Conservation (phyloP, 1,140 invertebrate species). For the Planococcus citri region DNA sequence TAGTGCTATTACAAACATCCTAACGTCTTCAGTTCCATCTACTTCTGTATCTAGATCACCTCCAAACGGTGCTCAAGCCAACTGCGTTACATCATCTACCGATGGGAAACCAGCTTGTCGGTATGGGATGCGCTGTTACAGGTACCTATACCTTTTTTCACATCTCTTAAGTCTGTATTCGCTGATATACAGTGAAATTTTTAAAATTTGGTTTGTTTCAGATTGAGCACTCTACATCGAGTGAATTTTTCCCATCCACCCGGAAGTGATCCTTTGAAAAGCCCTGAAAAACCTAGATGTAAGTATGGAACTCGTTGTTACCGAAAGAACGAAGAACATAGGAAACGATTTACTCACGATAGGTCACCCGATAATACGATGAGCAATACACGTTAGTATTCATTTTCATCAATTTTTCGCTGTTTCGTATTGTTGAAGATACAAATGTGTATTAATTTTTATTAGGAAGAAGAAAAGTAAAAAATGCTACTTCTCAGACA, state of each 20-base stretch:
- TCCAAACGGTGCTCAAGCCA: neutral
- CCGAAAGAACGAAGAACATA: neutral
- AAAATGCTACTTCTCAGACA: neutral
- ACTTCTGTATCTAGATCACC: neutral
- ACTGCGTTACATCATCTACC: neutral
- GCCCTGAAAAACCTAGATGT: neutral
- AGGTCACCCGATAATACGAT: neutral
- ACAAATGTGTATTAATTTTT: neutral
- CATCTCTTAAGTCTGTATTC: neutral
- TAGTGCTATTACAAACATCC: too few species aligned
- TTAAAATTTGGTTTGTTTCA: neutral
- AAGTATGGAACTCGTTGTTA: neutral
- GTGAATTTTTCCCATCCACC: neutral
- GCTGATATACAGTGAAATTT: neutral
- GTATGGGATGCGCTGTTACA: neutral
- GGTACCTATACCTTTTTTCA: neutral
- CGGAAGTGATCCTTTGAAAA: neutral
- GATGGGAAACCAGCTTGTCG: neutral
- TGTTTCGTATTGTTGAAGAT: too few species aligned
- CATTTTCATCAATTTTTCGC: neutral
- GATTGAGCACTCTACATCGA: neutral
- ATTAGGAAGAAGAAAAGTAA: neutral
- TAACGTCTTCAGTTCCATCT: neutral
- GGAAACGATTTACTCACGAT: neutral
- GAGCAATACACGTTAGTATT: neutral